Base-by-base conservation (phyloP, 2,888 invertebrate genomes). In the Lasioglossum vierecki region DNA sequence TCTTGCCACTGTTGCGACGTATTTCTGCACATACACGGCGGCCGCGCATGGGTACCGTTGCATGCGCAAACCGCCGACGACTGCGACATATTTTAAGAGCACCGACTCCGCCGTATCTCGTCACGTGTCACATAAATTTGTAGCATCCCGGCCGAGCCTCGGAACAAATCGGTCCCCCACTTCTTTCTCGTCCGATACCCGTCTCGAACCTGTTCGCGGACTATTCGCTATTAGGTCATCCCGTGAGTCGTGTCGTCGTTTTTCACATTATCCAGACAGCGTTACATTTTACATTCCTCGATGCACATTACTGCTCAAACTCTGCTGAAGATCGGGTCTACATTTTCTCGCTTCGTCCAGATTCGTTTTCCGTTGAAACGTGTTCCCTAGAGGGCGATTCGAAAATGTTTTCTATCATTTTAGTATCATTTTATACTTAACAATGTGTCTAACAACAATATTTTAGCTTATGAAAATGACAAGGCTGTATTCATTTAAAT, bases 1-100 rank as follows among this genome's bases (percentile, higher is more conserved):
- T 83, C 83, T 84, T 79, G 84, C 88, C 84, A 89, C 87, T 82
- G 87, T 88, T 82, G 88, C 85, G 83, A 85, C 86, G 79, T 86
- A 82, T 75, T n/a, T 84, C 86, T 70, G 76, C 82, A 71, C 83
- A 78, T 84, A 76, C 82, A 83, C 70, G 82, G 63, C n/a, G 30
- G 30, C 3, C 41, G 41, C 41, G 44, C 57, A 57, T n/a, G 57
- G 57, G 57, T 82, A 77, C 82, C 88, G 79, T 88, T 85, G 85
- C 85, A 85, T 73, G 84, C 76, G 88, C 78, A 84, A 85, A n/a
- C 79, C 63, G 80, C 79, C 49, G 70, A 46, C 82, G 70, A 46
- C 82, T 68, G 76, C 76, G 88, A 89, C 87, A 83, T 85, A 83
- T 83, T 87, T 87, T 83, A 79, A 84, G 86, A 79, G 49, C 80